Conservation (phyloP, 64 coral and sea anemone species). For the Astreopora myriophthalma region DNA sequence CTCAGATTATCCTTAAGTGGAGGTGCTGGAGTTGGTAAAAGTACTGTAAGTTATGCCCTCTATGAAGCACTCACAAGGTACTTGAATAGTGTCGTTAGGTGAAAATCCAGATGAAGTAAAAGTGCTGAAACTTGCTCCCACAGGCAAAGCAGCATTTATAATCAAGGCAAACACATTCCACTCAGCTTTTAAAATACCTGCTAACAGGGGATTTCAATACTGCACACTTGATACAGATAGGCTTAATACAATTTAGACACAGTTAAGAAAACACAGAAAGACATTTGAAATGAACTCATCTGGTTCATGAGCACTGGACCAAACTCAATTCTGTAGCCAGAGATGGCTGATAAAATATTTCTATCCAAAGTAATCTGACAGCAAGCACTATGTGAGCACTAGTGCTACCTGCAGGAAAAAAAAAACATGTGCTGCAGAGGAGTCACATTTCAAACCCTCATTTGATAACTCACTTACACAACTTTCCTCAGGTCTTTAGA, state of each 20-base stretch:
- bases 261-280: background rate
- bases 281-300: too few relatives aligned
- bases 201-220: constrained; percentile 29
- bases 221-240: constrained; percentile 33
- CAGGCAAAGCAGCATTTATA: constrained; percentile 50
- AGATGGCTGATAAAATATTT: too few relatives aligned
- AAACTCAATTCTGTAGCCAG: too few relatives aligned
- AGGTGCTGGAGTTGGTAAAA: constrained; percentile 45
- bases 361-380: too few relatives aligned
- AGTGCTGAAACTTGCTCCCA: constrained; percentile 29
- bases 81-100: background rate
- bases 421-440: too few relatives aligned
- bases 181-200: constrained; percentile 28
- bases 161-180: constrained; percentile 20
- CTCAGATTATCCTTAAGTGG: constrained; percentile 37
- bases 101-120: constrained; percentile 19
- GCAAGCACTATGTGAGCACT: too few relatives aligned
- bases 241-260: constrained; percentile 54
- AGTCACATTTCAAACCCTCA: too few relatives aligned
- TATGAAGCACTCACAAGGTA: constrained; percentile 49
- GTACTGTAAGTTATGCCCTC: constrained; percentile 14
- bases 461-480: too few relatives aligned
- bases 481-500: too few relatives aligned
- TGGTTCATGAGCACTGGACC: too few relatives aligned
- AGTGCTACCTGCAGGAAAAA: too few relatives aligned